Evolutionary conservation across 2,113 vertebrate genomes (phyloP).

Genomic region (Melanerpes formicivorus): DNA sequence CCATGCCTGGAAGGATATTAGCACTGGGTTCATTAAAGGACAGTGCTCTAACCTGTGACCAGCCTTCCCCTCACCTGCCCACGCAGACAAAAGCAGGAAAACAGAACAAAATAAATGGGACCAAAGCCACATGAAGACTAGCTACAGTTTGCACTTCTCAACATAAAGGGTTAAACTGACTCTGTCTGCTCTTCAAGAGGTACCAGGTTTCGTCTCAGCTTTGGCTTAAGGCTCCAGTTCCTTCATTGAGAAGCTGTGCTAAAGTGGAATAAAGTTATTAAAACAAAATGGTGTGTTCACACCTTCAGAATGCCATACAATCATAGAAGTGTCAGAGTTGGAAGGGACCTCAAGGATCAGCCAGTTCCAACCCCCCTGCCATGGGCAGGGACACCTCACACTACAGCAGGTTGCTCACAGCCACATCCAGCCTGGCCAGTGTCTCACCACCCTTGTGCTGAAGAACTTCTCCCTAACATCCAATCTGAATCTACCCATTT

Average conservation of each 20-base stretch:
- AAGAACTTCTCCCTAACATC: too few species aligned
- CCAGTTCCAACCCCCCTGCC: too few species aligned
- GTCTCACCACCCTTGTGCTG: too few species aligned
- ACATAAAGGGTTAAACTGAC: not conserved
- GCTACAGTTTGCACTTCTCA: not conserved
- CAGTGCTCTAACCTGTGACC: not conserved
- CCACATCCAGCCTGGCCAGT: too few species aligned
- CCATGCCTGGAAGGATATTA: not conserved
- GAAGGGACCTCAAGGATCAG: too few species aligned
- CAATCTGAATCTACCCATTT: too few species aligned
- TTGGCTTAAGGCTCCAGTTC: not conserved
- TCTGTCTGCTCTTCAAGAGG: not conserved
- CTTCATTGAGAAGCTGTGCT: not conserved
- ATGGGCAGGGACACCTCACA: too few species aligned
- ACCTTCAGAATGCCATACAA: too few species aligned
- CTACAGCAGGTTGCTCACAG: too few species aligned
- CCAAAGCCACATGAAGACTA: not conserved
- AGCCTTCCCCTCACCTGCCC: not conserved
- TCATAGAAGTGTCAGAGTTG: too few species aligned
- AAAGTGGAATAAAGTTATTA: not conserved
- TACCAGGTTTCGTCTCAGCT: not conserved
- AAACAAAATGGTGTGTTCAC: not conserved
- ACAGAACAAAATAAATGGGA: not conserved
- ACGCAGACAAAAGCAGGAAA: not conserved
- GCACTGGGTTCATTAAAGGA: not conserved